Evolutionary conservation across 2,888 invertebrate species (phyloP).

Genomic region (Pteria penguin): DNA sequence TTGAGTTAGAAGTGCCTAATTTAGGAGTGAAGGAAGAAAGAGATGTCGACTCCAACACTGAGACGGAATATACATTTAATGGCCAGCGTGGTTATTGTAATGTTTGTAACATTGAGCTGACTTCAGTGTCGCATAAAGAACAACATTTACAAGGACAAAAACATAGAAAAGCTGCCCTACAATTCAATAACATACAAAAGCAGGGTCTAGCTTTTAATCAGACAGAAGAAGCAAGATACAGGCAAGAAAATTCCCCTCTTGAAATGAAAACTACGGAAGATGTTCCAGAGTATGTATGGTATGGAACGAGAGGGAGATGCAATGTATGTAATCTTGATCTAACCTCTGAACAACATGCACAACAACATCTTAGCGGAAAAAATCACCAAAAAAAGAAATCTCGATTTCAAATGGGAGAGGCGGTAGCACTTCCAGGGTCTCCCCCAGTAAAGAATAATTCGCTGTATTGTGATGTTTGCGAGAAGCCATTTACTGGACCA

Average conservation of each 20-base stretch:
- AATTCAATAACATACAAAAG: neutral
- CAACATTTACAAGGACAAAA: constrained; percentile 48
- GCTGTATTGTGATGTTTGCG: constrained; percentile 62
- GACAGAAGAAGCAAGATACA: neutral
- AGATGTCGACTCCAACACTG: neutral
- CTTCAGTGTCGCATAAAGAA: constrained; percentile 40
- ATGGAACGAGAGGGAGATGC: constrained; percentile 48
- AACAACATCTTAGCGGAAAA: constrained; percentile 56
- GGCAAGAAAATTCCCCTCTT: neutral
- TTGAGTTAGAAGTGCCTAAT: neutral
- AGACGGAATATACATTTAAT: constrained; percentile 41
- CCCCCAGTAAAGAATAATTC: constrained; percentile 12
- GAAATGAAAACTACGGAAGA: neutral
- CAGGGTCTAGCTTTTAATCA: neutral
- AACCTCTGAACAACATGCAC: constrained; percentile 52
- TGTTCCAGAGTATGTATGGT: constrained; percentile 21
- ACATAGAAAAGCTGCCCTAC: constrained; percentile 49
- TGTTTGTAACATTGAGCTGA: constrained; percentile 49
- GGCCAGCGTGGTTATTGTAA: constrained; percentile 53
- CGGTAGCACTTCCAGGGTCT: neutral
- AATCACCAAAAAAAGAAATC: constrained; percentile 44
- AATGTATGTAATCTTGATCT: constrained; percentile 54
- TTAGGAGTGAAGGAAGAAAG: neutral
- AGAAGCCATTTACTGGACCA: constrained; percentile 60
- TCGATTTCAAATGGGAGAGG: no score